Base-by-base conservation (phyloP, 2,797 vertebrate genomes). In the Gambelia wislizenii region DNA sequence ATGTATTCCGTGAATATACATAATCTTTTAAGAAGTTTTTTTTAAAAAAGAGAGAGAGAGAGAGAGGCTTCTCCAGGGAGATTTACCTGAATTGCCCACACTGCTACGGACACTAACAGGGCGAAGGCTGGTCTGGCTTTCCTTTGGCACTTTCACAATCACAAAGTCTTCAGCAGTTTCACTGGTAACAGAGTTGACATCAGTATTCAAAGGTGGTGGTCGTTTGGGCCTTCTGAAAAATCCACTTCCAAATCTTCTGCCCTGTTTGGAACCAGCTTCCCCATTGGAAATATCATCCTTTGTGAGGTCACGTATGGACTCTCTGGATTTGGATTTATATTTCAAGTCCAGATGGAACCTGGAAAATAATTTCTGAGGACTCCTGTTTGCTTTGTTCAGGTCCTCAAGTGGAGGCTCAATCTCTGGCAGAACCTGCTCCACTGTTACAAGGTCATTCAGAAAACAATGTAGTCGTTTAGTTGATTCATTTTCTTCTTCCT, bases 71-170 rank as follows among this genome's bases (percentile, higher is more conserved):
- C 30, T 82, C 54, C 36, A 12, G 30, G 44, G 25, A 84, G 33
- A 89, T 95, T 97, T 96, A 97, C 97, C 97, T 97, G 97, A 96
- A 91, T 96, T 25, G 44, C 89, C 86, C 49, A 87, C 95, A 72
- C 86, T 75, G 78, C 95, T 97, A 59, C 27, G 88, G 87, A 94
- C 56, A 9, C 93, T 95, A 44, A 84, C 88, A 44, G 69, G 91
- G 69, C 91, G 90, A 47, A 69, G 72, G 52, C 92, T 92, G 42
- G 91, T 88, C 30, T 47, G 92, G 70, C 93, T 92, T 14, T 93
- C 95, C 14, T 82, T 95, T 88, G 95, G 88, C 92, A 94, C 96
- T 93, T 95, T 97, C 27, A 95, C 92, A 22, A 90, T 56, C 61
- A 87, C 85, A 56, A 93, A 90, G 1, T 96, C 95, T 83, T 83